Evolutionary conservation across 1,140 invertebrate genomes (phyloP).

Genomic region (Penaeus vannamei): DNA sequence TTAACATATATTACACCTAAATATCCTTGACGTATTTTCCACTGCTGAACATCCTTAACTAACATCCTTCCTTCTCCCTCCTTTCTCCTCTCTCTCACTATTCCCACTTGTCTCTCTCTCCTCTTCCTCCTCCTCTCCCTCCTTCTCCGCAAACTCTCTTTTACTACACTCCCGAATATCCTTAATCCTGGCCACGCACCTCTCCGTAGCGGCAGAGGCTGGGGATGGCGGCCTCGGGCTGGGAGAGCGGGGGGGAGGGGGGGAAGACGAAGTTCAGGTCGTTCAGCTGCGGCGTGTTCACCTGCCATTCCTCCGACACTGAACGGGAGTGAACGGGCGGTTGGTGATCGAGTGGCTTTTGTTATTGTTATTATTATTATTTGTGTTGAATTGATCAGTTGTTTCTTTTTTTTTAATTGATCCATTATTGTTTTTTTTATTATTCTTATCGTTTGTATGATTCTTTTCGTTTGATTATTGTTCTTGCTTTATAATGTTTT

Average conservation of each 20-base stretch:
- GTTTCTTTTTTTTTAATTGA: no score
- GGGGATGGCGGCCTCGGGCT: not conserved
- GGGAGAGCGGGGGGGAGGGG: not conserved
- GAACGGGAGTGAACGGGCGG: not conserved
- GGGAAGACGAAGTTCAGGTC: not conserved
- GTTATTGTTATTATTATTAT: not conserved
- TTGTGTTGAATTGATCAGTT: not conserved
- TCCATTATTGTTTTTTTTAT: no score
- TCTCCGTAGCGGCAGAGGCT: conserved; percentile 8
- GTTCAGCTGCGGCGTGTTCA: conserved; percentile 35
- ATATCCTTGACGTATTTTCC: no score
- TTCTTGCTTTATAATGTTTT: no score
- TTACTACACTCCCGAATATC: not conserved
- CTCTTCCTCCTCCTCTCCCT: not conserved
- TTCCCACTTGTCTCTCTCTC: not conserved
- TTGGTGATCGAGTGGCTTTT: not conserved
- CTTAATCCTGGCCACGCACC: not conserved
- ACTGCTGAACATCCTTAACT: no score
- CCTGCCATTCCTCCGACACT: conserved; percentile 2
- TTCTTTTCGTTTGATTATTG: no score
- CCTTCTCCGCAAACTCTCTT: not conserved
- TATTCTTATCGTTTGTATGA: no score
- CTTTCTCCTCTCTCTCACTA: no score
- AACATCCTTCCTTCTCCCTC: no score
- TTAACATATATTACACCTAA: no score